Base-by-base conservation (phyloP, 2,113 vertebrate species). In the Rhinolophus sinicus region DNA sequence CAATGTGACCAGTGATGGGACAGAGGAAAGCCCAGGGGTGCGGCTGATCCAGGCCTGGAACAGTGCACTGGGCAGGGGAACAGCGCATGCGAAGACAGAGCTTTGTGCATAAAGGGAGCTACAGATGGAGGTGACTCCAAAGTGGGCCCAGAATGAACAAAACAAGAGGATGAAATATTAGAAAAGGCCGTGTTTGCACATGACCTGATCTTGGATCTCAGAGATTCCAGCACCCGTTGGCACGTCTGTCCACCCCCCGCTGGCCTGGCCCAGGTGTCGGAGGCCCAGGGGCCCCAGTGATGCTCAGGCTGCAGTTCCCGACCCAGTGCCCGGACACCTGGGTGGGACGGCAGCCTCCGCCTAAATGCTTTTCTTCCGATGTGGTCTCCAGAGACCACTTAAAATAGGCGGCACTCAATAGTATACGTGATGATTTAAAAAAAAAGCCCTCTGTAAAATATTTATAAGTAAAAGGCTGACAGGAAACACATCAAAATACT, bases 71-170 rank as follows among this genome's bases (percentile, higher is more conserved):
- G 11, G 22, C 78, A 8, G 12, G 38, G 15, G 26, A 33, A 7
- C 40, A 0, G 70, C 15, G 4, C 21, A 1, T 0, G 4, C 12
- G 11, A 26, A 73, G 47, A 21, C 54, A 8, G 19, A 30, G 65
- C 56, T 14, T 12, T 5, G 0, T 10, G 2, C 35, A 1, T 0
- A 38, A 52, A 50, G 78, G 67, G 2, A 0, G n/a, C 58, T 19
- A 1, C 0, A 0, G 14, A 13, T 3, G 19, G n/a, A 4, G 3
- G 13, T 14, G 16, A 24, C 0, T 15, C 35, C 3, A n/a, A 5
- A 0, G 35, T 0, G 6, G 40, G 69, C 54, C 26, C 28, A 0
- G 44, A 0, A 18, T 2, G 80, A 21, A 5, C 6, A 4, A 5
- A 52, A 35, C 21, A 18, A 12, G 38, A 0, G 8, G 6, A 4